These are phyloP conservation scores for Daktulosphaira vitifoliae DNA, from an alignment of 1,140 invertebrate species.

Conservation along the genomic window DNA sequence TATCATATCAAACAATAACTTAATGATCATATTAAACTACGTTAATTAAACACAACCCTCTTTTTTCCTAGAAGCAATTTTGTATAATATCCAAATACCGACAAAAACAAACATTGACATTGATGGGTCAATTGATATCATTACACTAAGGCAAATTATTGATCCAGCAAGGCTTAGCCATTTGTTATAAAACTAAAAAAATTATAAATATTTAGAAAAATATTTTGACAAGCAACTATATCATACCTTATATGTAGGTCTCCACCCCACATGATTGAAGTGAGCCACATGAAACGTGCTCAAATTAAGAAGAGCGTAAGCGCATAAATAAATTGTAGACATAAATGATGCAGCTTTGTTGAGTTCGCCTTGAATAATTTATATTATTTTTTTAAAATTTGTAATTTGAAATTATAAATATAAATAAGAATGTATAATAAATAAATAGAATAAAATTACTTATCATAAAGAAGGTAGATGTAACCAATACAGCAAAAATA, in stretches of 20 bases:
- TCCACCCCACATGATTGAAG: constrained; percentile 75
- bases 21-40: no score
- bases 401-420: background rate
- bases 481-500: constrained; percentile 79
- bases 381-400: background rate
- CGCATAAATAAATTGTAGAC: constrained; percentile 92
- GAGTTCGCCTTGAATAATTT: constrained; percentile 54
- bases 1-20: no score
- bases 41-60: no score
- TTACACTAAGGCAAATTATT: constrained; percentile 79
- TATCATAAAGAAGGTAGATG: constrained; percentile 75
- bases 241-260: constrained; percentile 73
- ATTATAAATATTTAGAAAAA: background rate
- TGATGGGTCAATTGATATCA: constrained; percentile 89
- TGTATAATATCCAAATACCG: constrained; percentile 76
- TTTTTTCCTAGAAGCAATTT: constrained; percentile 82
- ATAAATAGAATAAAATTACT: constrained; percentile 51
- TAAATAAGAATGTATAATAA: background rate
- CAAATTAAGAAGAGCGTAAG: constrained; percentile 93
- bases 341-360: constrained; percentile 90
- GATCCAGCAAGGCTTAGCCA: constrained; percentile 86
- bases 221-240: background rate
- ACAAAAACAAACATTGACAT: constrained; percentile 83
- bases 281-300: constrained; percentile 87
- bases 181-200: constrained; percentile 81